Evolutionary conservation across 2,888 invertebrate species (phyloP), one percentile per base, ranked within the genome.

Genomic region (Panorpa germanica): DNA sequence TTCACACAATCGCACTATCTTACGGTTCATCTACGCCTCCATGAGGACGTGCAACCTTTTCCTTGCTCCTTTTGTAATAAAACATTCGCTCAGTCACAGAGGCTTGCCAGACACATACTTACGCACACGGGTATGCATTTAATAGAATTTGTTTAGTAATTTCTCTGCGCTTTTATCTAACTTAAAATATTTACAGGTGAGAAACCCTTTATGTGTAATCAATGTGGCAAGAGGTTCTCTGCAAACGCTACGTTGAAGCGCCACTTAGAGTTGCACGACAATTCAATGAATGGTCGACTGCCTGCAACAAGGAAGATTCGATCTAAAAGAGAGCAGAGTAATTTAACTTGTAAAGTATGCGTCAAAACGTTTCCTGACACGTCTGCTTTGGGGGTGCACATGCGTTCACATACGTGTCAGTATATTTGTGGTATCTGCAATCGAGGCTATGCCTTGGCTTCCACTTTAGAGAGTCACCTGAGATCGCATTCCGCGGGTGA

Each of bases 1-100:
- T 38, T 37, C 23, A 33, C 33, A 8, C 38, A 37, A 28, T 33
- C 35, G 12, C 27, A 34, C 22, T 32, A 37, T 31, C 30, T 39
- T n/a, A 38, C 35, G 10, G 25, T 36, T 10, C 39, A 39, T 25
- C 25, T 29, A 11, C 23, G 31, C 5, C 25, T 26, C n/a, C 37
- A 37, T 16, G 25, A 28, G 6, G 21, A 25, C 12, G 17, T 28
- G 10, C 22, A 28, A 13, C 37, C 33, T 1, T 30, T 20, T 20
- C n/a, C 33, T 5, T 37, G 37, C 25, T 10, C 35, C 11, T 8
- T 24, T 9, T 37, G 37, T 28, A 11, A 29, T 2, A 25, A 31
- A 12, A 25, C 28, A 11, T 37, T 35, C 21, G 26, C 27, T 8
- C 29, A 35, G n/a, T 18, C 12, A 7, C 22, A 33, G 5, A 17